phyloP scores from a whole-genome alignment of 92 coral and sea anemone genomes.

The Galaxea fascicularis region DNA sequence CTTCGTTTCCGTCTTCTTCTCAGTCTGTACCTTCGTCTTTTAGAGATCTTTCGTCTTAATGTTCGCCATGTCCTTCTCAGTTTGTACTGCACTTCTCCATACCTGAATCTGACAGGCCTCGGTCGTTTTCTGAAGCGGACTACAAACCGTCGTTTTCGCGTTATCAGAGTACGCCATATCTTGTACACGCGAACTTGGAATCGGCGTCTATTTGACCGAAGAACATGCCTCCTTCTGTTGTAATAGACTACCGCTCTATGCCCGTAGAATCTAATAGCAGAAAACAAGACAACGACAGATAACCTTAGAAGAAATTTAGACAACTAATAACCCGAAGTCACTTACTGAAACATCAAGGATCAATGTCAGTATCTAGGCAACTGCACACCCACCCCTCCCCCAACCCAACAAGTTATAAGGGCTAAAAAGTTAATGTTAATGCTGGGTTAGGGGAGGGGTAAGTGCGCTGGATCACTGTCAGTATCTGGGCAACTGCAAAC shows the following conservation, averaged over 20 bases:
- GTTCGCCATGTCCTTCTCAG: background rate
- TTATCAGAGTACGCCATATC: slow-evolving; percentile 15
- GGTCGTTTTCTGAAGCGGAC: background rate
- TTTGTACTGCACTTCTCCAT: background rate
- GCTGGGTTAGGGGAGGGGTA: too few species aligned
- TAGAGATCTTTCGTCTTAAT: background rate
- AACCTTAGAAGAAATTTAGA: background rate
- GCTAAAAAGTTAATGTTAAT: too few species aligned
- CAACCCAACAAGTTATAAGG: too few species aligned
- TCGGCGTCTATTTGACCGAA: background rate
- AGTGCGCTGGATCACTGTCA: too few species aligned
- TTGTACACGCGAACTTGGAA: slow-evolving; percentile 13
- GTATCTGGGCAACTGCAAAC: too few species aligned
- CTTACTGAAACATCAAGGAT: too few species aligned
- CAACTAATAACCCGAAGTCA: too few species aligned
- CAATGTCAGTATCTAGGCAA: too few species aligned
- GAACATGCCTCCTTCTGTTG: slow-evolving; percentile 26
- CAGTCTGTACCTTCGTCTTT: slow-evolving; percentile 16
- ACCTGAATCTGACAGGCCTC: background rate
- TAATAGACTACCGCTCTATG: background rate
- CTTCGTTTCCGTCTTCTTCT: slow-evolving; percentile 15
- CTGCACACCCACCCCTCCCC: too few species aligned
- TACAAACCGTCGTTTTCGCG: background rate
- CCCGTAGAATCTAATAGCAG: background rate
- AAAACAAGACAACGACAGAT: background rate